Evolutionary conservation across 2,113 vertebrate genomes (phyloP).

Genomic region (Oreocharis arfaki): DNA sequence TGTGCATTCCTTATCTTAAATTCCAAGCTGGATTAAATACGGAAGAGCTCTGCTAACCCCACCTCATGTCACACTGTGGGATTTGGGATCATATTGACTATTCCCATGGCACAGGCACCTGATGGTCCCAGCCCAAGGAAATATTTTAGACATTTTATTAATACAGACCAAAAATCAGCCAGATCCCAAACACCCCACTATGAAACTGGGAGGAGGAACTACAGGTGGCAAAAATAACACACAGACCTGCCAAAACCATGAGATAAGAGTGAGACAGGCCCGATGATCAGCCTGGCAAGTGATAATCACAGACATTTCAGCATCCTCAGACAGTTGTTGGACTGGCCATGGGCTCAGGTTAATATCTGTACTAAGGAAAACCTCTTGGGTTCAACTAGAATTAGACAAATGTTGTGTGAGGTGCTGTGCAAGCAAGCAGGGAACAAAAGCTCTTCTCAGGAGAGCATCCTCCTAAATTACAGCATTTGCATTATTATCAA

Average conservation of each 20-base stretch:
- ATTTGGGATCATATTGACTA: not conserved
- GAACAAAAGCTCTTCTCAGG: not conserved
- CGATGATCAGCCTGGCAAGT: fast-evolving
- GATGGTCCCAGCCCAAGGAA: not conserved
- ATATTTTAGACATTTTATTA: not conserved
- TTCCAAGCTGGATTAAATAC: not conserved
- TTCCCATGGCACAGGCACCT: not conserved
- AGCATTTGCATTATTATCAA: not conserved
- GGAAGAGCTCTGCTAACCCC: not conserved
- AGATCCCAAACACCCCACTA: fast-evolving
- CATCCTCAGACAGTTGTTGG: not conserved
- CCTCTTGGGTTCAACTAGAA: not conserved
- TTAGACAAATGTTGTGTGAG: not conserved
- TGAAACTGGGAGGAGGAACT: not conserved
- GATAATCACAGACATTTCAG: not conserved
- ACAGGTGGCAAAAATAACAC: not conserved
- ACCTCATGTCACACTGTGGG: not conserved
- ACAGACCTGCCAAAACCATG: fast-evolving
- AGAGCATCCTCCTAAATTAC: not conserved
- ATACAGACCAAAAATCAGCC: not conserved
- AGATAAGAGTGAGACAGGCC: fast-evolving
- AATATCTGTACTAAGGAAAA: not conserved
- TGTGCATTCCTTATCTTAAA: not conserved
- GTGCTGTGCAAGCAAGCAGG: not conserved
- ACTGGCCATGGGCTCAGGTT: not conserved